A percentile compares a stretch with the other conserved stretches of the same genome.
Evolutionary conservation across 2,113 vertebrate species (phyloP).

Genomic region (Porphyrio hochstetteri): DNA sequence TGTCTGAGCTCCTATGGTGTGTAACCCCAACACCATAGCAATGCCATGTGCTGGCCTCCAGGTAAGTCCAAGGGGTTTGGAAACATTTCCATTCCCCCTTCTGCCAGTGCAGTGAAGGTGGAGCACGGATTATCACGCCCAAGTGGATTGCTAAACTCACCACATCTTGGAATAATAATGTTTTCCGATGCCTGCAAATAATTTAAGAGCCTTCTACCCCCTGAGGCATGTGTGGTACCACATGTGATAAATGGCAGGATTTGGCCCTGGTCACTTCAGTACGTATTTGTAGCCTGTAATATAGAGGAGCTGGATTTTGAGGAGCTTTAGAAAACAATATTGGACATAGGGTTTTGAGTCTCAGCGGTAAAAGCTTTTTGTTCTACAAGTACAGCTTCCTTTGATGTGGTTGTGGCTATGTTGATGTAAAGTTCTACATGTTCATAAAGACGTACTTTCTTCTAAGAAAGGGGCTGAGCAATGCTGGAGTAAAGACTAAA

Average conservation of each 20-base stretch:
- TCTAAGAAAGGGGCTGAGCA: not conserved
- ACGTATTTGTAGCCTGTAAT: not conserved
- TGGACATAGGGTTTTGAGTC: not conserved
- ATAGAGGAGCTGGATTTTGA: not conserved
- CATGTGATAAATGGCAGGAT: too few species aligned
- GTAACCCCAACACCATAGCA: not conserved
- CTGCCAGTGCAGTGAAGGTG: not conserved
- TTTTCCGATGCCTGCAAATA: not conserved
- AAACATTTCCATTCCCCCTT: not conserved
- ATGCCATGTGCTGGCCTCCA: not conserved
- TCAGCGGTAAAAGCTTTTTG: not conserved
- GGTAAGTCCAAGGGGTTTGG: not conserved
- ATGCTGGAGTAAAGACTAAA: not conserved
- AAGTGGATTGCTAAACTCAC: not conserved
- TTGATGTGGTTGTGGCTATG: not conserved
- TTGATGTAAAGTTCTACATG: not conserved
- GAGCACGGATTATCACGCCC: not conserved
- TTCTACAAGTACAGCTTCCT: not conserved
- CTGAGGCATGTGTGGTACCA: rapidly evolving
- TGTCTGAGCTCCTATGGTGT: not conserved
- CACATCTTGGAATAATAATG: not conserved
- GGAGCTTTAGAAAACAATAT: not conserved
- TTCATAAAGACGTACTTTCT: not conserved
- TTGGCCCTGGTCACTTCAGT: not conserved
- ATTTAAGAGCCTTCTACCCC: not conserved